Percentiles rank a stretch among this genome's conserved stretches.
Conservation (phyloP, 2,888 invertebrate genomes). For the Eristalis pertinax region DNA sequence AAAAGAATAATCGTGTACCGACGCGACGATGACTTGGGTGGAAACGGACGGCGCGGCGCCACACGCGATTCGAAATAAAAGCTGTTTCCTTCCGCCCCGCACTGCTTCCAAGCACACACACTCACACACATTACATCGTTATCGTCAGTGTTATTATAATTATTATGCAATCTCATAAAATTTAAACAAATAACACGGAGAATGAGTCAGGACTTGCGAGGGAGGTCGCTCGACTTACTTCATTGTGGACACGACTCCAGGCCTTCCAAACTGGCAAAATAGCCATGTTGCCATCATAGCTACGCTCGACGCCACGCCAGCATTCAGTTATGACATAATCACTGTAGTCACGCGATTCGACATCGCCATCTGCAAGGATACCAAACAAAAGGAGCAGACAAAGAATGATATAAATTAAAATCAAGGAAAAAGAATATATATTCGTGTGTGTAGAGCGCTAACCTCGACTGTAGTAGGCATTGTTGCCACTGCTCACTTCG, state of each 20-base stretch:
- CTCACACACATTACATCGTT: conserved; percentile 43
- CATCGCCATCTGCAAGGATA: conserved; percentile 76
- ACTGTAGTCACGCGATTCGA: conserved; percentile 82
- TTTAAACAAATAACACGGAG: conserved; percentile 29
- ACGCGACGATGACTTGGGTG: conserved; percentile 29
- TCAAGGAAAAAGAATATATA: conserved; percentile 13
- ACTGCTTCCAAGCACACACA: background rate
- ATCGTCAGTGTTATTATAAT: conserved; percentile 44
- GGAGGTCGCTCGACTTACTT: conserved; percentile 80
- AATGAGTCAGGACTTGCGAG: background rate
- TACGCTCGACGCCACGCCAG: conserved; percentile 89
- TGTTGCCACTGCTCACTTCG: conserved; percentile 77
- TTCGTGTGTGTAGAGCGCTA: background rate
- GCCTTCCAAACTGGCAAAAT: conserved; percentile 90
- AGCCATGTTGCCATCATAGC: conserved; percentile 84
- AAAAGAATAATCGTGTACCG: conserved; percentile 41
- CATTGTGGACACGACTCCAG: conserved; percentile 88
- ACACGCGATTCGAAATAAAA: conserved; percentile 56
- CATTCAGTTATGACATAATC: conserved; percentile 89
- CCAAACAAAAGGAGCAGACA: conserved; percentile 16
- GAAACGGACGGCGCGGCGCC: conserved; percentile 49
- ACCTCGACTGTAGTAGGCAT: conserved; percentile 72
- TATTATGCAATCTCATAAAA: conserved; percentile 65
- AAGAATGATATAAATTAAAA: background rate
- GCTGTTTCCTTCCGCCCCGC: conserved; percentile 4